A percentile compares a stretch with the other conserved stretches of the same genome.
These are phyloP conservation scores for Erinaceus europaeus DNA, from an alignment of 2,113 vertebrate species.

Conservation along the genomic window DNA sequence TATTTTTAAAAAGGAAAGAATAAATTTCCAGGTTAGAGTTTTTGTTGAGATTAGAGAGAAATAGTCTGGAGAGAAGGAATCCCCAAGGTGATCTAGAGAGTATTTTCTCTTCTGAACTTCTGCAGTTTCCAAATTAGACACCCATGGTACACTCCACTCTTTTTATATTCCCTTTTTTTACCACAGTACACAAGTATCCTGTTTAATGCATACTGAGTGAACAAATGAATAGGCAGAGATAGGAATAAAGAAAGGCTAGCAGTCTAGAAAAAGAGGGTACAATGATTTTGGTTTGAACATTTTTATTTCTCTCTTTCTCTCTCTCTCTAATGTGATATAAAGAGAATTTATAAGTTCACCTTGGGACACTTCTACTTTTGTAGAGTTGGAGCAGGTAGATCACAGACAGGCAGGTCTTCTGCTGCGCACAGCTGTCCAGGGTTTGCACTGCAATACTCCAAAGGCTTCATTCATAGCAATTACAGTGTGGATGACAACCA, in stretches of 20 bases:
- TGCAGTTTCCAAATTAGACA: not conserved
- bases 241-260: not conserved
- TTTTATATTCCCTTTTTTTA: not conserved
- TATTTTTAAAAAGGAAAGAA: not conserved
- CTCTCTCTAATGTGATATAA: not conserved
- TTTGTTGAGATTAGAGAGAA: slow-evolving; percentile 7
- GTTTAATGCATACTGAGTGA: not conserved
- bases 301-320: too few species aligned
- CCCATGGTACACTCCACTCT: not conserved
- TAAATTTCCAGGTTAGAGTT: not conserved
- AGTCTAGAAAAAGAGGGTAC: not conserved
- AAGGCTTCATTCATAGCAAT: not conserved
- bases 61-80: not conserved
- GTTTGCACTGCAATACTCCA: not conserved
- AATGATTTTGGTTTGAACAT: too few species aligned
- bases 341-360: not conserved
- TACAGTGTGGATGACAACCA: not conserved
- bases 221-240: not conserved
- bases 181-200: not conserved
- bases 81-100: not conserved
- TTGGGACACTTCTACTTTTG: not conserved
- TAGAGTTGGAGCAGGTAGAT: not conserved
- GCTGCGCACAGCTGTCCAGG: not conserved
- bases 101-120: not conserved
- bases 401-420: not conserved